A percentile compares a stretch with the other conserved stretches of the same genome.
These are phyloP conservation scores for Hozukius guyotensis DNA, from an alignment of 2,797 vertebrate genomes.

Conservation along the genomic window DNA sequence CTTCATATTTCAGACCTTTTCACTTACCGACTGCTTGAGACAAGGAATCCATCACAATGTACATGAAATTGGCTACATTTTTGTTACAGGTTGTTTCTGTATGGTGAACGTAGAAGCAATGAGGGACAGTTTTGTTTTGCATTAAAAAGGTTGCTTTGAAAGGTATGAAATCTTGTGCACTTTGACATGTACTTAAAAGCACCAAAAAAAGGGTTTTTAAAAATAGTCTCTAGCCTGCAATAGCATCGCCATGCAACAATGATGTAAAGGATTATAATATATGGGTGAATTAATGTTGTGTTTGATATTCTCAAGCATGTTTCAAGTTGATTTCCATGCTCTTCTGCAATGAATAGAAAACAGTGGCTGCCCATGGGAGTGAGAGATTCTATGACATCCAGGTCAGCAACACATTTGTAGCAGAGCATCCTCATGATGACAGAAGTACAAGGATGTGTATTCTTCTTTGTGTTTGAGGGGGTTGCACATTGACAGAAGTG, in stretches of 20 bases:
- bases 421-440: not conserved
- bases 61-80: not conserved
- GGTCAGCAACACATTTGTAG: not conserved
- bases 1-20: too few species aligned
- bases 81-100: not conserved
- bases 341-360: conserved; percentile 12
- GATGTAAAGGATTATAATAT: conserved; percentile 6
- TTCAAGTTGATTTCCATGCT: conserved; percentile 38
- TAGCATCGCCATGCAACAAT: not conserved
- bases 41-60: not conserved
- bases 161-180: not conserved
- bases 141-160: not conserved
- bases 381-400: conserved; percentile 17
- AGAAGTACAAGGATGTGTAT: not conserved
- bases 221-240: not conserved
- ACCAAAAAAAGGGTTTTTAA: not conserved
- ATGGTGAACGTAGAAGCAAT: not conserved
- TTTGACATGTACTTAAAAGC: not conserved
- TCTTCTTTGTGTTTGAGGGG: not conserved
- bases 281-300: not conserved
- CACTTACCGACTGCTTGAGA: not conserved
- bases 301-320: conserved; percentile 24
- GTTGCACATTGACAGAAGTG: not conserved
- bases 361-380: not conserved
- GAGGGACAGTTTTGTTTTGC: not conserved